Conservation (phyloP, 2,113 vertebrate species). For the Sylvilagus bachmani region DNA sequence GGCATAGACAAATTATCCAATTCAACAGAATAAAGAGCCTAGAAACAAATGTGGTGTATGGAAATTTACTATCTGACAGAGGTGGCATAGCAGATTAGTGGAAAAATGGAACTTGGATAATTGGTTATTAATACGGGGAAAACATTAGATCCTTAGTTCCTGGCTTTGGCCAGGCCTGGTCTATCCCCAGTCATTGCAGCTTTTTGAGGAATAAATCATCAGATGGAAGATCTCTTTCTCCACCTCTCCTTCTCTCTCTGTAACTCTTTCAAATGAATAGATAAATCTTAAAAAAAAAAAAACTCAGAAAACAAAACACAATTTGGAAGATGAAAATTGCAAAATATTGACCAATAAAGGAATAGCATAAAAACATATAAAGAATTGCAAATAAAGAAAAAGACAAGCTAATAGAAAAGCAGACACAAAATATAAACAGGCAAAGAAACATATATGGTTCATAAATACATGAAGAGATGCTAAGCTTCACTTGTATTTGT, state of each 20-base stretch:
- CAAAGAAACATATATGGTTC: neutral
- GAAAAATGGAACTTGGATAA: neutral
- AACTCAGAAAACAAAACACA: neutral
- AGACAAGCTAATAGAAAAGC: conserved; percentile 25
- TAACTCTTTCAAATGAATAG: too few species aligned
- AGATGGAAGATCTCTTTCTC: too few species aligned
- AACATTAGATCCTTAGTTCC: neutral
- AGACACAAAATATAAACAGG: neutral
- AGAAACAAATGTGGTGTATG: neutral
- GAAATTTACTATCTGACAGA: neutral
- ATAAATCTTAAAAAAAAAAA: too few species aligned
- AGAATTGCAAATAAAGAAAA: neutral
- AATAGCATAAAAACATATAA: neutral
- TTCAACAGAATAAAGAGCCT: neutral
- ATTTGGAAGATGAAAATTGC: neutral
- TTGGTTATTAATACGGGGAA: neutral
- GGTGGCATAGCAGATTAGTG: neutral
- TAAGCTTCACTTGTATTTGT: conserved; percentile 26
- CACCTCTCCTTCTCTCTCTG: too few species aligned
- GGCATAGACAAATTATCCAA: neutral
- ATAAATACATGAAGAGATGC: conserved; percentile 2
- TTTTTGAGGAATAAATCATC: too few species aligned
- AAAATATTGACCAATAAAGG: conserved; percentile 41
- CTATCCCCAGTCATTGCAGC: too few species aligned
- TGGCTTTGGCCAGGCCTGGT: too few species aligned